Base-by-base conservation (phyloP, 2,797 vertebrate genomes). In the Salmo trutta region DNA sequence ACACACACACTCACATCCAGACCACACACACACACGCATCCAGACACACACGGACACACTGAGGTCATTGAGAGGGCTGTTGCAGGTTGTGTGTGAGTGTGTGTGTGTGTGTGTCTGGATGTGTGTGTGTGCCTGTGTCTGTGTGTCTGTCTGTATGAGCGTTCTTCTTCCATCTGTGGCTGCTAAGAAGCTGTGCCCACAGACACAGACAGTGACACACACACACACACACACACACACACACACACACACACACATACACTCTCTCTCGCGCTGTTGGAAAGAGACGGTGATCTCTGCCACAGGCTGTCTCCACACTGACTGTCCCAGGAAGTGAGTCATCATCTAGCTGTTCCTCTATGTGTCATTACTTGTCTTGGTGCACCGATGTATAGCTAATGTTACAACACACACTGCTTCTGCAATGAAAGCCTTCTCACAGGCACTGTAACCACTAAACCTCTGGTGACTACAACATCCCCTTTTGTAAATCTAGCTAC, bases 291-390 rank as follows among this genome's bases (percentile, higher is more conserved):
- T 12, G 10, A 47, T 47, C 41, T 14, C 41, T 47, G 8, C 59
- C 59, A 62, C 59, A 62, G 59, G 59, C 53, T 6, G 59, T 62
- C n/a, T 21, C 10, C 12, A 62, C n/a, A 62, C 59, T 21, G 59
- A 62, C 59, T 62, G 4, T 62, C n/a, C 59, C 51, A 80, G 79
- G 75, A 80, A 80, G 56, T 80, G 75, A 77, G 21, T 80, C 79
- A 80, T 59, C 17, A 54, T 36, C 41, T 51, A 52, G 71, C 24
- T 21, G 79, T 77, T 71, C 24, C 33, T 15, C 67, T 70, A 73
- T 59, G 47, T 51, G 47, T 47, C 21, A 27, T 41, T 6, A 62
- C n/a, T 62, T 66, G 41, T 12, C 41, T 47, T 14, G 41, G 41
- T 47, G 41, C 41, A 51, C 65, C 31, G 53, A 17, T 69, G 64